phyloP scores from a whole-genome alignment of 1,140 invertebrate genomes.

The Wiebesia pumilae region DNA sequence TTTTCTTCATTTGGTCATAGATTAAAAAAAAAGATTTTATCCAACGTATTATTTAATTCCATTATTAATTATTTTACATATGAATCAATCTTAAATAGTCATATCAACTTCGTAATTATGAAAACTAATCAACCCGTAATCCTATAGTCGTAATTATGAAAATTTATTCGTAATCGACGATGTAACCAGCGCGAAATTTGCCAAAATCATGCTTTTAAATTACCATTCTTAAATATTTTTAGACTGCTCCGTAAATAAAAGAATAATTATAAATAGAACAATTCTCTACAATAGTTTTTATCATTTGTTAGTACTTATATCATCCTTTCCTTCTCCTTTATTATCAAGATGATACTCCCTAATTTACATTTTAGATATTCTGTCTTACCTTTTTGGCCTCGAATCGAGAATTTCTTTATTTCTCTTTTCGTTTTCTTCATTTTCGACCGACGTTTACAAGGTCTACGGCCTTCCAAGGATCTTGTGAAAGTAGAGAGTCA shows the following conservation, averaged over 20 bases:
- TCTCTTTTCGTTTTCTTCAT: background rate
- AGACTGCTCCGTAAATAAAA: background rate
- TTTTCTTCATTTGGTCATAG: no score
- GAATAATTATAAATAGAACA: background rate
- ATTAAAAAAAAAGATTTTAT: no score
- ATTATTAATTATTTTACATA: no score
- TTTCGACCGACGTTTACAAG: background rate
- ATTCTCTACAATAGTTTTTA: background rate
- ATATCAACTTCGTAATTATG: no score
- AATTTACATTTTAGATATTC: background rate
- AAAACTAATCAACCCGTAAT: no score
- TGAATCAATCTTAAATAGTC: no score
- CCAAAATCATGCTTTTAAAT: no score
- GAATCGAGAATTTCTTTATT: background rate
- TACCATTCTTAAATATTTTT: no score
- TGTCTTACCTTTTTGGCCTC: background rate
- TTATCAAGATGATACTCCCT: background rate
- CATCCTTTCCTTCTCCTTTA: background rate
- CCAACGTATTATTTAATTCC: no score
- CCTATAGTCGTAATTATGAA: no score
- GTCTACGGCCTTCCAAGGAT: slow-evolving; percentile 27
- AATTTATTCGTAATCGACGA: no score
- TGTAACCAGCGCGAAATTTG: no score
- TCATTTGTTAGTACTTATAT: background rate
- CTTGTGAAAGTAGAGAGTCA: background rate